phyloP scores from a whole-genome alignment of 2,113 vertebrate genomes.

The Alosa alosa region DNA sequence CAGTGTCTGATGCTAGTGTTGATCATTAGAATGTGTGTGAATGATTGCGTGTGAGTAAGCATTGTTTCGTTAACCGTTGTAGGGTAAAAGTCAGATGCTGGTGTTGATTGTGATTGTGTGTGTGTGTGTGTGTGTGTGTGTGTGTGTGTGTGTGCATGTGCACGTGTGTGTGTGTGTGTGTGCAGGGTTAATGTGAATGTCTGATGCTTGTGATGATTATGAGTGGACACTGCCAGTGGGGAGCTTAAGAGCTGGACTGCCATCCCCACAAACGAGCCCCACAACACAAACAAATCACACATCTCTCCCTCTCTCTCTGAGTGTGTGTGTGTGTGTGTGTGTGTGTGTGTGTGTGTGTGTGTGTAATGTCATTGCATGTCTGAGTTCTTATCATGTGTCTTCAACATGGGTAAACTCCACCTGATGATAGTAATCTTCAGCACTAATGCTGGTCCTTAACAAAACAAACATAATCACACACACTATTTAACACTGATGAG shows the following conservation, averaged over 20 bases:
- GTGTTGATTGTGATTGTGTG: neutral
- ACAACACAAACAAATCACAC: neutral
- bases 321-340: neutral
- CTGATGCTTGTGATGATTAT: neutral
- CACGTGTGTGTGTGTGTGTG: neutral
- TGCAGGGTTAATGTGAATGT: neutral
- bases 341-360: neutral
- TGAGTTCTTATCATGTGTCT: neutral
- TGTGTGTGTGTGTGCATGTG: constrained; percentile 10
- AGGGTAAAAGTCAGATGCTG: no score
- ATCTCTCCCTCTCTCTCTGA: neutral
- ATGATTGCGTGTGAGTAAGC: no score
- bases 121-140: neutral
- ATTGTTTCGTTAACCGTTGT: no score
- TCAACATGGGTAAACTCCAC: neutral
- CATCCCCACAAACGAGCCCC: neutral
- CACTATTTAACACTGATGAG: neutral
- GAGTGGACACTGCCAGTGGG: neutral
- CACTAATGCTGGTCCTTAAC: neutral
- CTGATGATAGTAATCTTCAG: neutral
- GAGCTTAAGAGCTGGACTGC: neutral
- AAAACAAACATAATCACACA: neutral
- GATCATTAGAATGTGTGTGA: no score
- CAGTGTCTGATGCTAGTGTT: neutral
- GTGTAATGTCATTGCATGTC: neutral